Evolutionary conservation across 1,140 invertebrate genomes (phyloP).

Genomic region (Trissolcus basalis): DNA sequence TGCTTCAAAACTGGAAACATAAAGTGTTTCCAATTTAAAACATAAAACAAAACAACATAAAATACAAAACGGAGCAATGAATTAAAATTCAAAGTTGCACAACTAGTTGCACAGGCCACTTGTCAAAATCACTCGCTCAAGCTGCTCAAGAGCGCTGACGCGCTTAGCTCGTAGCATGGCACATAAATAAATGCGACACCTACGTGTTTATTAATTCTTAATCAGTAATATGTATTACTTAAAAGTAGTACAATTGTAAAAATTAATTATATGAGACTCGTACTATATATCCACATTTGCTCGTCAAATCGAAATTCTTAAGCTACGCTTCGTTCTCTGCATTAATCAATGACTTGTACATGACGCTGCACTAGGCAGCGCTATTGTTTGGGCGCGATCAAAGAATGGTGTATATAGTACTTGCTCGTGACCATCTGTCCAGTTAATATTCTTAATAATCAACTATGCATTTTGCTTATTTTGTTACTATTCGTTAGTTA

Average conservation of each 20-base stretch:
- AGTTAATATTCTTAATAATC: slow-evolving; percentile 62
- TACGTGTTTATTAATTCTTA: slow-evolving; percentile 62
- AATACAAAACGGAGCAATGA: background rate
- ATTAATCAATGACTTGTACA: slow-evolving; percentile 19
- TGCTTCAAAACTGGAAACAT: too few relatives aligned
- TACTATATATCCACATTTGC: slow-evolving; percentile 57
- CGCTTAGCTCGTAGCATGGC: slow-evolving; percentile 62
- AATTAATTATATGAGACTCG: slow-evolving; percentile 71
- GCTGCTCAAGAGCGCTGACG: slow-evolving; percentile 42
- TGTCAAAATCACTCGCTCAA: slow-evolving; percentile 34
- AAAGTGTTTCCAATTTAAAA: too few relatives aligned
- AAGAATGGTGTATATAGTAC: slow-evolving; percentile 57
- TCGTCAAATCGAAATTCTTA: slow-evolving; percentile 44
- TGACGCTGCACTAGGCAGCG: slow-evolving; percentile 26
- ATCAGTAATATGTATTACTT: slow-evolving; percentile 56
- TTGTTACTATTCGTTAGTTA: slow-evolving; percentile 59
- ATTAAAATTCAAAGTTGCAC: background rate
- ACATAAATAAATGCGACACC: slow-evolving; percentile 67
- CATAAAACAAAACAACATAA: too few relatives aligned
- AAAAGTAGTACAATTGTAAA: slow-evolving; percentile 71
- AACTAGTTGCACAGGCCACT: slow-evolving; percentile 38
- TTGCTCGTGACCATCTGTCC: slow-evolving; percentile 71
- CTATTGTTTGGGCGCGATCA: slow-evolving; percentile 31
- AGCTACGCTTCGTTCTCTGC: slow-evolving; percentile 29
- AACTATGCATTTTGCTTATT: slow-evolving; percentile 59